Percentiles rank a stretch among this genome's conserved stretches.
These are phyloP conservation scores for Muntiacus reevesi DNA, from an alignment of 2,113 vertebrate genomes.

Conservation along the genomic window DNA sequence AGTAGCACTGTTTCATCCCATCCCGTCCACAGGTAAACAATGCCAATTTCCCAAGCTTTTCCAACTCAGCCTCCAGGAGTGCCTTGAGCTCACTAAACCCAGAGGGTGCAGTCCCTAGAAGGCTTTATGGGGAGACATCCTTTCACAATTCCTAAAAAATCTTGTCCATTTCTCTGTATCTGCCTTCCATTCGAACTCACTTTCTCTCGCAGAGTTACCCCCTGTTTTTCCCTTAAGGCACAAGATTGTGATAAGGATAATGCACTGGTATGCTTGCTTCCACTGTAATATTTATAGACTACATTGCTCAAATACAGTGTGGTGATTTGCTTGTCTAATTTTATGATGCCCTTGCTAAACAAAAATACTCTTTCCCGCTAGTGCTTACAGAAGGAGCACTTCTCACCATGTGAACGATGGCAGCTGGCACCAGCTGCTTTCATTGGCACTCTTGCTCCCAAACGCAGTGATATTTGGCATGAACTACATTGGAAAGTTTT, in stretches of 20 bases:
- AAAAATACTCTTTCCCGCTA: slow-evolving; percentile 39
- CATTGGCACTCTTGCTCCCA: slow-evolving; percentile 43
- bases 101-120: neutral
- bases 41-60: neutral
- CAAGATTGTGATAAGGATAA: slow-evolving; percentile 28
- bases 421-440: slow-evolving; percentile 44
- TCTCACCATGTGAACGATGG: neutral
- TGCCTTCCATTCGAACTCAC: neutral
- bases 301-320: slow-evolving; percentile 32
- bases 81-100: neutral
- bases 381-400: slow-evolving; percentile 43
- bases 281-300: slow-evolving; percentile 56
- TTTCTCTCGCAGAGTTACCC: neutral
- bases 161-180: neutral
- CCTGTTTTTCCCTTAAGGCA: neutral
- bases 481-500: neutral
- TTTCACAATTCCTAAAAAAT: neutral
- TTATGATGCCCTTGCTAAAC: slow-evolving; percentile 60
- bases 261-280: neutral
- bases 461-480: neutral
- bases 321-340: slow-evolving; percentile 54
- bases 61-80: neutral
- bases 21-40: neutral
- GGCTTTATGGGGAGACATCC: neutral
- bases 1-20: neutral